These are phyloP conservation scores for Chloropsis cyanopogon DNA, from an alignment of 2,113 vertebrate species.

Conservation along the genomic window DNA sequence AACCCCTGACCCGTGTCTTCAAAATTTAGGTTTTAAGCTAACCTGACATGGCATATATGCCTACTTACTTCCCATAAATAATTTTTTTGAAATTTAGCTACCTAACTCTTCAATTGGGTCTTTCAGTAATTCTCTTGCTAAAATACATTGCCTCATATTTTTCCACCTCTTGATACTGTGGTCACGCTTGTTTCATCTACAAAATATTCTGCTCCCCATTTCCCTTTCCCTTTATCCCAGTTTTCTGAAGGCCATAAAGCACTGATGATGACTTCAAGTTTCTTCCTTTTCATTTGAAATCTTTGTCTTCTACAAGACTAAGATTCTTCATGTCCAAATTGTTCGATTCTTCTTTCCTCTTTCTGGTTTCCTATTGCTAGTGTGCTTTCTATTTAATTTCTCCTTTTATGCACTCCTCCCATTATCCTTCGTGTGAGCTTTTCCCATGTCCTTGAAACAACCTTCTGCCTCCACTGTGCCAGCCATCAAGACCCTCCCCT, in stretches of 20 bases:
- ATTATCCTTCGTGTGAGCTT: neutral
- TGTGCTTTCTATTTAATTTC: neutral
- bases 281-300: neutral
- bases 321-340: neutral
- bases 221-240: neutral
- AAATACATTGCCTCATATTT: neutral
- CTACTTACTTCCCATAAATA: neutral
- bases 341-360: neutral
- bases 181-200: neutral
- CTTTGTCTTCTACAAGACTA: neutral
- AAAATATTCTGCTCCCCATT: neutral
- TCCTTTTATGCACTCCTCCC: neutral
- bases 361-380: neutral
- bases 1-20: neutral
- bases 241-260: neutral
- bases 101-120: neutral
- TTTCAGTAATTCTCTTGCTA: neutral
- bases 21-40: neutral
- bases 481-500: neutral
- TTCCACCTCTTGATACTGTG: neutral
- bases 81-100: neutral
- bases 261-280: neutral
- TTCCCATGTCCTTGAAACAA: neutral
- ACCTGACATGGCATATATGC: fast-evolving
- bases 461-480: neutral